Percentiles rank a stretch among this genome's conserved stretches.
phyloP scores from a whole-genome alignment of 2,797 vertebrate genomes.

The Kryptolebias ocellatus region DNA sequence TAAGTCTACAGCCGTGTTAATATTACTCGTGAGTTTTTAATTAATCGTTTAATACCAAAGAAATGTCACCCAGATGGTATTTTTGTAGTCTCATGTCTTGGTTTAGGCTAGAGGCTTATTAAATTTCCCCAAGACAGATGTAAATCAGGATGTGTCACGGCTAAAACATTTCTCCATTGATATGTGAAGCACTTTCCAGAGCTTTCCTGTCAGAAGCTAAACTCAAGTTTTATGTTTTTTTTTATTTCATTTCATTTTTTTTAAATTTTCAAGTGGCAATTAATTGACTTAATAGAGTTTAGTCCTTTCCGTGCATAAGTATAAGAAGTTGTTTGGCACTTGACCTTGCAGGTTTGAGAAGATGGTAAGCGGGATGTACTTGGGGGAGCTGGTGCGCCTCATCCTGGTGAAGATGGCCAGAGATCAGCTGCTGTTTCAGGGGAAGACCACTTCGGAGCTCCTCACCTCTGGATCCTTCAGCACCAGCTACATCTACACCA shows the following conservation, averaged over 20 bases:
- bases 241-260: not conserved
- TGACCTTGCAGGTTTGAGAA: constrained; percentile 90
- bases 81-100: not conserved
- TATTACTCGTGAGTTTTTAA: not conserved
- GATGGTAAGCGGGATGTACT: constrained; percentile 98
- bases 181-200: not conserved
- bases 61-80: constrained; percentile 15
- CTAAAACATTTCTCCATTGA: not conserved
- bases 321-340: not conserved
- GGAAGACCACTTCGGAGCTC: constrained; percentile 85
- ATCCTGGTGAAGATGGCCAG: constrained; percentile 96
- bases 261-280: not conserved
- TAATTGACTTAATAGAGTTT: not conserved
- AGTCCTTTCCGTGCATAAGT: not conserved
- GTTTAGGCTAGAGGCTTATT: constrained; percentile 1
- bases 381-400: constrained; percentile 95
- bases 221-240: not conserved
- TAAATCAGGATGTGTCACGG: not conserved
- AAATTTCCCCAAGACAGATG: not conserved
- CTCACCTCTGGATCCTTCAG: constrained; percentile 87
- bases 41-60: not conserved
- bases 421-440: constrained; percentile 88
- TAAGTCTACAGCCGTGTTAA: not conserved
- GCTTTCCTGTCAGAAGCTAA: not conserved
- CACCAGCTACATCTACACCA: constrained; percentile 88